Evolutionary conservation across 2,113 vertebrate genomes (phyloP).

Genomic region (Abramis brama): DNA sequence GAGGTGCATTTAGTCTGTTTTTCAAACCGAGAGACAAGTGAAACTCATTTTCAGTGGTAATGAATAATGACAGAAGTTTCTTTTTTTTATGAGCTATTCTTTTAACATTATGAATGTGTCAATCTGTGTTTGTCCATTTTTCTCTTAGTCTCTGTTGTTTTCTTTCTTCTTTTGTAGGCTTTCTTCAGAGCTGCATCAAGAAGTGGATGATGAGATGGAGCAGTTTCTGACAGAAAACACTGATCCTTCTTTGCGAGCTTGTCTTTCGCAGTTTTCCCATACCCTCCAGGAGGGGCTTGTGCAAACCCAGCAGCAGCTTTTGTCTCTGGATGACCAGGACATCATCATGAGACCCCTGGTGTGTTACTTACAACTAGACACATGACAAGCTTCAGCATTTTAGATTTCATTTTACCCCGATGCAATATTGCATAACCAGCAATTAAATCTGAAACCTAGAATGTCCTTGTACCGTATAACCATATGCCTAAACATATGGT

Average conservation of each 20-base stretch:
- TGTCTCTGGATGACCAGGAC: slow-evolving; percentile 68
- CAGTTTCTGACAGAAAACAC: slow-evolving; percentile 71
- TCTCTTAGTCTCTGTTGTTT: background rate
- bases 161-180: slow-evolving; percentile 17
- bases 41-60: background rate
- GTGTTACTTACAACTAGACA: slow-evolving; percentile 48
- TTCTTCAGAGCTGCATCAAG: slow-evolving; percentile 55
- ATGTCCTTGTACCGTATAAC: slow-evolving; percentile 19
- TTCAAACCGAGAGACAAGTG: background rate
- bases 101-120: background rate
- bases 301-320: slow-evolving; percentile 61
- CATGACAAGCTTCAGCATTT: slow-evolving; percentile 4
- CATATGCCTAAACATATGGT: slow-evolving; percentile 54
- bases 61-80: background rate
- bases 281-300: slow-evolving; percentile 69
- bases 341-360: slow-evolving; percentile 81
- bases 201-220: slow-evolving; percentile 62
- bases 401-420: background rate
- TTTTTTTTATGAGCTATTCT: background rate
- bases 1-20: background rate
- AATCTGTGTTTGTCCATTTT: background rate
- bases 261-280: slow-evolving; percentile 67
- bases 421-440: slow-evolving; percentile 34
- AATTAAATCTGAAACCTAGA: slow-evolving; percentile 43
- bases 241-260: slow-evolving; percentile 68